These are phyloP conservation scores for Catostomus latipinnis DNA, from an alignment of 2,797 vertebrate genomes.

Conservation along the genomic window DNA sequence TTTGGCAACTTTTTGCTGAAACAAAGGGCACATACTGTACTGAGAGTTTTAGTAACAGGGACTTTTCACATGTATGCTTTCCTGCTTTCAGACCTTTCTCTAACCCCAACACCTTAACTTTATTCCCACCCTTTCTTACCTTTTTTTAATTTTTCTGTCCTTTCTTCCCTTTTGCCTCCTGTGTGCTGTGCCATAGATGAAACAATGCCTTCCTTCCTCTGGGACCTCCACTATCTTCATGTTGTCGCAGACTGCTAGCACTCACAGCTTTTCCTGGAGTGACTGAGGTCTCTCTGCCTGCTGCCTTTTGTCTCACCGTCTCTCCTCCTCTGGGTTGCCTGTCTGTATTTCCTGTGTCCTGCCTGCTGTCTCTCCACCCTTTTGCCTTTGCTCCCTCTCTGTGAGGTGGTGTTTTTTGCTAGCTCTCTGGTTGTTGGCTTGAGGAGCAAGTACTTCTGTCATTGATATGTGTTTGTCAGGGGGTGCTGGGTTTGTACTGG, in stretches of 20 bases:
- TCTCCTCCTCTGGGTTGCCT: constrained; percentile 39
- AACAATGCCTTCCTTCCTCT: constrained; percentile 96
- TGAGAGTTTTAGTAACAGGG: not conserved
- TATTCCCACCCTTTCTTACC: constrained; percentile 73
- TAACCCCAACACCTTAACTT: constrained; percentile 55
- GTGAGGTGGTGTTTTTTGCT: constrained; percentile 19
- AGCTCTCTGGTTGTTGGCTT: not conserved
- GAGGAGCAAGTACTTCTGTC: not conserved
- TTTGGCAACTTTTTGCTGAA: not conserved
- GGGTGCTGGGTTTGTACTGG: not conserved
- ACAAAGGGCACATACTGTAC: constrained; percentile 3
- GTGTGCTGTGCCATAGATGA: constrained; percentile 87
- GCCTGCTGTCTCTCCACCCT: constrained; percentile 66
- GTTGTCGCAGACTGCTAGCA: constrained; percentile 99
- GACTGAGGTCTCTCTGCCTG: constrained; percentile 93
- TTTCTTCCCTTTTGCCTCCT: constrained; percentile 70
- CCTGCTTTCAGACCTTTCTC: constrained; percentile 31
- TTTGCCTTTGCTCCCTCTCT: constrained; percentile 59
- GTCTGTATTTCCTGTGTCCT: constrained; percentile 61
- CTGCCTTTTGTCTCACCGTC: constrained; percentile 22
- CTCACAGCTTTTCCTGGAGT: constrained; percentile 99
- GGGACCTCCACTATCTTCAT: constrained; percentile 99
- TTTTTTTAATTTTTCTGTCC: constrained; percentile 62
- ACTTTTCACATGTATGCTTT: not conserved
- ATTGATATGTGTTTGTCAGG: not conserved